Conservation (phyloP, 2,797 vertebrate species). For the Psittacula echo region DNA sequence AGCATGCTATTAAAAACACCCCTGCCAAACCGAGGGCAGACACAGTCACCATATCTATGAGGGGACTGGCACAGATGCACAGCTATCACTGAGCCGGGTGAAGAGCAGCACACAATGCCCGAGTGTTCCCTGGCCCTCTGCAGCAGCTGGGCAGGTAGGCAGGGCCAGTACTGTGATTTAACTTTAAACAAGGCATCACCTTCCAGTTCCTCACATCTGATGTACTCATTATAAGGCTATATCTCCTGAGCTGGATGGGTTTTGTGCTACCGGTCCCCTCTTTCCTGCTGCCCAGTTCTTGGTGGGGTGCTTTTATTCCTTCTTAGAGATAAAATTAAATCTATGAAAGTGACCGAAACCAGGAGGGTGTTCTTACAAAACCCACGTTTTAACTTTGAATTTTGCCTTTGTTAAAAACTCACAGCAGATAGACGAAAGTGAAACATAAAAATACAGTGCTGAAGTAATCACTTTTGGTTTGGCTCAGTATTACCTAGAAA, state of each 20-base stretch:
- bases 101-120: neutral
- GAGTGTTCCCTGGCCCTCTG: neutral
- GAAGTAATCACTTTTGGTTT: constrained; percentile 42
- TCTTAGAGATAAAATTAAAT: constrained; percentile 65
- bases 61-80: neutral
- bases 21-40: constrained; percentile 53
- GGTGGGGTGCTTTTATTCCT: constrained; percentile 46
- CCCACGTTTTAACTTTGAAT: constrained; percentile 61
- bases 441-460: constrained; percentile 54
- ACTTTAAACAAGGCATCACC: neutral
- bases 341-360: constrained; percentile 54
- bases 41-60: constrained; percentile 47
- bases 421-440: constrained; percentile 16
- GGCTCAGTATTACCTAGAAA: constrained; percentile 48
- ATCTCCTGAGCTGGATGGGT: constrained; percentile 37
- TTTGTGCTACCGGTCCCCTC: constrained; percentile 1
- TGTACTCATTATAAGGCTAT: constrained; percentile 71
- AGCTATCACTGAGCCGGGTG: neutral
- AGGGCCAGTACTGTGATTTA: neutral
- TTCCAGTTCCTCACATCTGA: constrained; percentile 50
- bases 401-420: constrained; percentile 63
- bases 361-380: constrained; percentile 61
- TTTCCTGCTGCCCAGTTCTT: constrained; percentile 39
- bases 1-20: constrained; percentile 68
- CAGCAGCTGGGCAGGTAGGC: neutral